phyloP scores from a whole-genome alignment of 92 coral and sea anemone species.

The Metridium senile region DNA sequence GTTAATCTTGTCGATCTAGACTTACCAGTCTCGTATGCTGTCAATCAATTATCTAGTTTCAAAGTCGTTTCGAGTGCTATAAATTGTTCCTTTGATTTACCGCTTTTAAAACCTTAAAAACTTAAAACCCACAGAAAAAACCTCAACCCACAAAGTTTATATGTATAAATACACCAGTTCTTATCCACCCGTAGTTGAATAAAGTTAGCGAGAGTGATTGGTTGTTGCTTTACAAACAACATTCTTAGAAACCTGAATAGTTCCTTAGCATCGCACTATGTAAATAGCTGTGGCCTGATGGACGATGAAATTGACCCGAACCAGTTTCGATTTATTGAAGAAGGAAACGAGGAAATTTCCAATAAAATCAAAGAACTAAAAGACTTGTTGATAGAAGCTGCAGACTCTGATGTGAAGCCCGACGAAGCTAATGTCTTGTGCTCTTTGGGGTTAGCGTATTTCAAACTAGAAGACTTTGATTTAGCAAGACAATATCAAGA shows the following conservation, averaged over 20 bases:
- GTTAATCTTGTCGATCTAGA: too few relatives aligned
- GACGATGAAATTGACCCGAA: slow-evolving; percentile 89
- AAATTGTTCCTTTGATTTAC: too few relatives aligned
- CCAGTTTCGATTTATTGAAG: slow-evolving; percentile 83
- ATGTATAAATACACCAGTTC: slow-evolving; percentile 6
- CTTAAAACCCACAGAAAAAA: slow-evolving; percentile 12
- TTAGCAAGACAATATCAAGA: slow-evolving; percentile 81
- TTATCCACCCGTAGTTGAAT: slow-evolving; percentile 2
- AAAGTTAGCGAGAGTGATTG: slow-evolving; percentile 17
- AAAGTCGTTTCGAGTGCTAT: too few relatives aligned
- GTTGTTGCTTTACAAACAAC: slow-evolving; percentile 10
- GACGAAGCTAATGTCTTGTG: slow-evolving; percentile 81
- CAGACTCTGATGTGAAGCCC: slow-evolving; percentile 70
- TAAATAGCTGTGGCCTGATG: not conserved
- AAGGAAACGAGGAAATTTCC: slow-evolving; percentile 72
- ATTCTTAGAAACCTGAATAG: slow-evolving; percentile 22
- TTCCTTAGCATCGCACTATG: slow-evolving; percentile 16
- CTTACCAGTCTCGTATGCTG: too few relatives aligned
- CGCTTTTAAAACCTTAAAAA: not conserved
- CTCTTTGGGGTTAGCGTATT: slow-evolving; percentile 83
- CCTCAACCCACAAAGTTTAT: slow-evolving; percentile 12
- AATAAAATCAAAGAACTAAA: slow-evolving; percentile 76
- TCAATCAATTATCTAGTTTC: too few relatives aligned
- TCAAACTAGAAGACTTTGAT: slow-evolving; percentile 77
- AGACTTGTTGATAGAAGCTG: slow-evolving; percentile 60